Conservation (phyloP, 1,140 invertebrate species). For the Aphelinus certus region DNA sequence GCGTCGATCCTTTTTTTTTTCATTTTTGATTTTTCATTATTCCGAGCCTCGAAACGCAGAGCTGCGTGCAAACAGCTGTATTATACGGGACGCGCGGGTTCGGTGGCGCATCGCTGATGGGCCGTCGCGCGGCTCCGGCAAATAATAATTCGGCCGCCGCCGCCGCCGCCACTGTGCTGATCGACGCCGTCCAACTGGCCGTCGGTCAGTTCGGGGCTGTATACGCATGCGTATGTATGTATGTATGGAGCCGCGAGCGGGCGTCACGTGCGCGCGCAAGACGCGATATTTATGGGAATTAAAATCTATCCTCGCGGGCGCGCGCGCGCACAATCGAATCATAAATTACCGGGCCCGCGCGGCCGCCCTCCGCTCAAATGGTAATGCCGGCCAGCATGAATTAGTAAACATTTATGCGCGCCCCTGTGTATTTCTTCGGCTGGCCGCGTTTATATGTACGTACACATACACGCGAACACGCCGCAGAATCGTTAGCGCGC, state of each 20-base stretch:
- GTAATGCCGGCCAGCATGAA: constrained; percentile 18
- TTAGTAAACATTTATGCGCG: constrained; percentile 38
- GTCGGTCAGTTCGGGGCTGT: too few species aligned
- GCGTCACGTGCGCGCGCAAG: not conserved
- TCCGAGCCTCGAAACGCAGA: too few species aligned
- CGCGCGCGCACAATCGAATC: constrained; percentile 22
- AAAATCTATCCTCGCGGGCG: constrained; percentile 23
- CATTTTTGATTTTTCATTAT: too few species aligned
- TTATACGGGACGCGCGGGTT: too few species aligned
- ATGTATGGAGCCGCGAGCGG: not conserved
- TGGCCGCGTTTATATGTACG: not conserved
- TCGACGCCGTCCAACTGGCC: too few species aligned
- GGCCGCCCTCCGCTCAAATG: constrained; percentile 5
- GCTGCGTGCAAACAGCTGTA: too few species aligned
- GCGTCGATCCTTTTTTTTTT: too few species aligned
- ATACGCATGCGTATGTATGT: too few species aligned
- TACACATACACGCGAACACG: not conserved
- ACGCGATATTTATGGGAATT: constrained; percentile 32
- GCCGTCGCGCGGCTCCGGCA: too few species aligned
- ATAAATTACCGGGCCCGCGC: constrained; percentile 6
- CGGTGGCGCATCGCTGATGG: too few species aligned
- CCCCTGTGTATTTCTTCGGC: constrained; percentile 12
- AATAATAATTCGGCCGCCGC: too few species aligned
- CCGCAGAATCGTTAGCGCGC: constrained; percentile 23
- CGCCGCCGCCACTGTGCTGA: too few species aligned